Evolutionary conservation across 92 coral and sea anemone species (phyloP), one percentile per base, ranked within the genome.

Genomic region (Actinostola sp.): DNA sequence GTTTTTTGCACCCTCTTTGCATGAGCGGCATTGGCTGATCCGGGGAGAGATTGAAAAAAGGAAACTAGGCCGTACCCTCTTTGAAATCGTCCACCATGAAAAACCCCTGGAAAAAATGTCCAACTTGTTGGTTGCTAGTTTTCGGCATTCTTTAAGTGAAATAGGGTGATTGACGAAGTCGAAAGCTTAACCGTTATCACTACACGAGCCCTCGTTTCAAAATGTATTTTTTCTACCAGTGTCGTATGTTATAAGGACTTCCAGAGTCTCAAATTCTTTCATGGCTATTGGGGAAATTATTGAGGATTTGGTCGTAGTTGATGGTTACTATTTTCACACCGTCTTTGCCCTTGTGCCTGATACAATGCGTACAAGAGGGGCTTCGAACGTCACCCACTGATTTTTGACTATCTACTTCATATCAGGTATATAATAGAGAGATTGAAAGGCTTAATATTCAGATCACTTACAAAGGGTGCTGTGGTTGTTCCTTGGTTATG

Each of bases 61-160:
- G 44, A 54, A 0, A 74, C 81, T 1, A 75, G 44, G 7, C 81
- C 81, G 30, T 36, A 73, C 0, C 80, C 80, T 27, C 23, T 67
- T 23, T 67, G 81, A 44, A 68, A 50, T 34, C 31, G 78, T 31
- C 6, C 12, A 35, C 70, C 69, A 15, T 16, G 32, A 51, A 70
- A 61, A 15, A 73, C 59, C 10, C 17, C 11, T 33, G n/a, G n/a
- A n/a, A n/a, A n/a, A 60, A 17, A 2, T 57, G 25, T 2, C 23
- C n/a, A 3, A 74, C 72, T 55, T 34, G 28, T 32, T 75, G 73
- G 14, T 14, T n/a, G n/a, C n/a, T 7, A 26, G 41, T 13, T 27
- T 53, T 11, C 36, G 59, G 27, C 44, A 8, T 4, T 65, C 31
- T 12, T 23, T 65, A 38, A 16, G 26, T 10, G 26, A 65, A 8